phyloP scores from a whole-genome alignment of 2,113 vertebrate genomes.

The Coregonus clupeaformis region DNA sequence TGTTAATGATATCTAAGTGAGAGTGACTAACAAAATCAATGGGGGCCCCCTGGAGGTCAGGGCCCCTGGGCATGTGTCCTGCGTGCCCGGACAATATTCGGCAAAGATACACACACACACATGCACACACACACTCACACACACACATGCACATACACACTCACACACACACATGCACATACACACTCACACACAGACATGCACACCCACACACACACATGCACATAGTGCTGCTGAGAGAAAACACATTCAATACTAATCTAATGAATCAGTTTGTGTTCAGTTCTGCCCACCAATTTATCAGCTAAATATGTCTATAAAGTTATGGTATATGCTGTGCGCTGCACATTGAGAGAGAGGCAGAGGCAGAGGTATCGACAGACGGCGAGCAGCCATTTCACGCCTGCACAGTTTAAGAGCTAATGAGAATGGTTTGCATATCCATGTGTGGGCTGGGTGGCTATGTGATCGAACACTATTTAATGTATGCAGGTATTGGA shows the following conservation, averaged over 20 bases:
- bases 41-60: no score
- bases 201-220: conserved; percentile 10
- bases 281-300: conserved; percentile 60
- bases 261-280: conserved; percentile 67
- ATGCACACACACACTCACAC: neutral
- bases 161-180: conserved; percentile 8
- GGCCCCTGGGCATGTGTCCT: no score
- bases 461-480: conserved; percentile 63
- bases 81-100: no score
- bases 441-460: conserved; percentile 47
- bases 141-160: neutral
- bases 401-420: conserved; percentile 59
- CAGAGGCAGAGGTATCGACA: conserved; percentile 46
- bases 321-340: conserved; percentile 54
- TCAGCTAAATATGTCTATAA: conserved; percentile 58
- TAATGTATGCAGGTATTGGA: conserved; percentile 38
- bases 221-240: conserved; percentile 30
- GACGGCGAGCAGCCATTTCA: conserved; percentile 56
- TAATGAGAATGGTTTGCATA: conserved; percentile 66
- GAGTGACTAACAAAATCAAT: no score
- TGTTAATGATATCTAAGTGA: no score
- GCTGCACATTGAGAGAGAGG: conserved; percentile 49
- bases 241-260: conserved; percentile 63
- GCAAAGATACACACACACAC: neutral
- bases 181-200: conserved; percentile 12